A percentile compares a stretch with the other conserved stretches of the same genome.
These are phyloP conservation scores for Pteromalus puparum DNA, from an alignment of 1,140 invertebrate genomes.

Conservation along the genomic window DNA sequence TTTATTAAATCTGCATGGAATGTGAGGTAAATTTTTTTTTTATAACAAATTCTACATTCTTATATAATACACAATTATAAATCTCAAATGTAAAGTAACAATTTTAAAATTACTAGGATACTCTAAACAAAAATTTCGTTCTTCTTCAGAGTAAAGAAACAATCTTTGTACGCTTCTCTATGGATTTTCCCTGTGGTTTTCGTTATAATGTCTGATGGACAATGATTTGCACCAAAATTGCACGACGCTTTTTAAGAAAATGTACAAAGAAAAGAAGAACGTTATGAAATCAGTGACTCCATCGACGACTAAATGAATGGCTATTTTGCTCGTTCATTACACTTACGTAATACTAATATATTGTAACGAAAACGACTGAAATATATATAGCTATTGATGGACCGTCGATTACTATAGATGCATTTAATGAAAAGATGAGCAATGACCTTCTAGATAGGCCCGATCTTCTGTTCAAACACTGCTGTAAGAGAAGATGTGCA, in stretches of 20 bases:
- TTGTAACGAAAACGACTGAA: neutral
- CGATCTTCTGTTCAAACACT: neutral
- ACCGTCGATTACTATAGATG: conserved; percentile 11
- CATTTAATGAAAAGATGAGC: neutral
- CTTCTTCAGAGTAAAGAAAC: conserved; percentile 32
- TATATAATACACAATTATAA: conserved; percentile 52
- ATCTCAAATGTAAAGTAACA: conserved; percentile 52
- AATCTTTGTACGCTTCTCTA: conserved; percentile 5
- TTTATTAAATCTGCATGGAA: conserved; percentile 51
- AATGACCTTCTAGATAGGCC: neutral
- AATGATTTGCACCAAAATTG: conserved; percentile 47
- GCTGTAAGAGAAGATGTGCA: neutral
- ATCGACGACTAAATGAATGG: conserved; percentile 3
- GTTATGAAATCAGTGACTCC: conserved; percentile 13
- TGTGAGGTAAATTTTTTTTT: conserved; percentile 37
- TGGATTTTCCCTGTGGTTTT: conserved; percentile 15
- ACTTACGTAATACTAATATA: conserved; percentile 1
- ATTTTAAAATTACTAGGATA: conserved; percentile 53
- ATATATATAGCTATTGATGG: conserved; percentile 11
- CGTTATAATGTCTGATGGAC: conserved; percentile 16
- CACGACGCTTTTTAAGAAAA: conserved; percentile 41
- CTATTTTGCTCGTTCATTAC: conserved; percentile 35
- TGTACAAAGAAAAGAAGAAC: conserved; percentile 38
- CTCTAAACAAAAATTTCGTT: conserved; percentile 43
- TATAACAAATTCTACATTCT: conserved; percentile 50